A percentile compares a stretch with the other conserved stretches of the same genome.
Conservation (phyloP, 2,888 invertebrate species). For the Choreutis nemorana region DNA sequence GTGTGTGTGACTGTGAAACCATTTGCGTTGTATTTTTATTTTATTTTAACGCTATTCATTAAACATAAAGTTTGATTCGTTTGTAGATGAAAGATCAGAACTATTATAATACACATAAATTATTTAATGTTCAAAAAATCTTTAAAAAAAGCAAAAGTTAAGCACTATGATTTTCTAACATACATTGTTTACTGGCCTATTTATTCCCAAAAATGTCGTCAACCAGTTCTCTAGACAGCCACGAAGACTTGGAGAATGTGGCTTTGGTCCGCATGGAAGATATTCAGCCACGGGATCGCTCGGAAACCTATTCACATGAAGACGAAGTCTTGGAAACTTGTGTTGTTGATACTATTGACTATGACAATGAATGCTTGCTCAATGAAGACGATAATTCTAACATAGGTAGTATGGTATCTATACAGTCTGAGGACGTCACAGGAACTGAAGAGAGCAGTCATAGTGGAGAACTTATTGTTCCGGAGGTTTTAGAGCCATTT, state of each 20-base stretch:
- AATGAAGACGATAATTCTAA: slow-evolving; percentile 36
- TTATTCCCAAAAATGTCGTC: slow-evolving; percentile 40
- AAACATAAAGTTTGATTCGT: too few relatives aligned
- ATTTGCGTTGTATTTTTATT: too few relatives aligned
- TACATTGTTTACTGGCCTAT: too few relatives aligned
- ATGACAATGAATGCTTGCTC: slow-evolving; percentile 26
- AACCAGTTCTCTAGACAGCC: slow-evolving; percentile 27
- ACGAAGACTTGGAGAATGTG: slow-evolving; percentile 44
- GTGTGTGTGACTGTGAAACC: too few relatives aligned
- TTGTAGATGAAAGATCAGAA: too few relatives aligned
- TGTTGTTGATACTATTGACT: slow-evolving; percentile 23
- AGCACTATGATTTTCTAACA: too few relatives aligned
- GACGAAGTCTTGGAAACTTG: slow-evolving; percentile 24
- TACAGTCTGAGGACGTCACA: slow-evolving; percentile 31
- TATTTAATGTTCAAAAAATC: too few relatives aligned
- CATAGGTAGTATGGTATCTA: slow-evolving; percentile 44
- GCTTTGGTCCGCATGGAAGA: slow-evolving; percentile 49
- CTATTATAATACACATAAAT: too few relatives aligned
- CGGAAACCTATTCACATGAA: slow-evolving; percentile 13
- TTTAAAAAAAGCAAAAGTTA: too few relatives aligned
- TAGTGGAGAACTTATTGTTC: slow-evolving; percentile 28
- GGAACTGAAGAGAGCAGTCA: slow-evolving; percentile 13
- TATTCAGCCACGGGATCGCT: slow-evolving; percentile 35
- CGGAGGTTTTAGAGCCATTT: slow-evolving; percentile 20
- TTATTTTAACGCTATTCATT: too few relatives aligned